Evolutionary conservation across 2,888 invertebrate species (phyloP), one percentile per base, ranked within the genome.

Genomic region (Lasioglossum marginatum): DNA sequence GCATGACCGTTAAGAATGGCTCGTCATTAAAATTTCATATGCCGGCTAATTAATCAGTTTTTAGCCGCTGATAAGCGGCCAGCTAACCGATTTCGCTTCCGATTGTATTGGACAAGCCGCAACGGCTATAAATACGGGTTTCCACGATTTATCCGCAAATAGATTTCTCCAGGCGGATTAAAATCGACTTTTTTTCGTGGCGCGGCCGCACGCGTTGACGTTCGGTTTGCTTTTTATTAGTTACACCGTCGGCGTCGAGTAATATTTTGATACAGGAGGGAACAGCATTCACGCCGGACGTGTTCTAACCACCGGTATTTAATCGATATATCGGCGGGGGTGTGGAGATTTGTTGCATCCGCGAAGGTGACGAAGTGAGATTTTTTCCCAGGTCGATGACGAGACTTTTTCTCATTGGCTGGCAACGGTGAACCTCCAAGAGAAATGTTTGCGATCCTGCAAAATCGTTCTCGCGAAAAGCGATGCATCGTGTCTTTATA

Each of bases 101-200:
- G 16, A 16, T 8, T n/a, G 52, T 27, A 81, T 63, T 34, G 63
- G 60, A 31, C 27, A 40, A 27, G 37, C 75, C 57, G 23, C 57
- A n/a, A 4, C 57, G 34, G 75, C 75, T n/a, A 75, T 80, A 82
- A 83, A 83, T 83, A 80, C 60, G 52, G 37, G 34, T 37, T 0
- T 60, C 70, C 70, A 27, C 71, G 80, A 60, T 74, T 80, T 71
- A 75, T 80, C 82, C 60, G 82, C 75, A 71, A 80, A 80, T 83
- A 82, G 82, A 73, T 57, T 57, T 79, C 82, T 79, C 52, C 52
- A 34, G 43, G 19, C 66, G 72, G 78, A 79, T 82, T 82, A 82
- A 79, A 82, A 31, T 37, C 48, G 48, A n/a, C 40, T 37, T 4
- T 14, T 66, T 43, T n/a, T 12, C 8, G 27, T 4, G 37, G 37